Evolutionary conservation across 1,140 invertebrate genomes (phyloP).

Genomic region (Medauroidea extradentata): DNA sequence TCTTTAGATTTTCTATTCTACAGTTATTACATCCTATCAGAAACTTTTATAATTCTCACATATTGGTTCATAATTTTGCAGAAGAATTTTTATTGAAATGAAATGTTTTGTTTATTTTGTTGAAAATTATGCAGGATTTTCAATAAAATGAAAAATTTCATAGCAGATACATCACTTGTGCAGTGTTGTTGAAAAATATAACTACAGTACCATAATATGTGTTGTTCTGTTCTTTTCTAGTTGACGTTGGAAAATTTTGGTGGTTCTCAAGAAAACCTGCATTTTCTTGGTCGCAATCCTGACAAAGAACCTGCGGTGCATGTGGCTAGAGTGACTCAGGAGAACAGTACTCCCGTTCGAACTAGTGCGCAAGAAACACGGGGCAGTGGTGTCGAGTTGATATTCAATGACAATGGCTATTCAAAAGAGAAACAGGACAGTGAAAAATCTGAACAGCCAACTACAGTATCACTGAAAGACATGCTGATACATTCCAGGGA

Average conservation of each 20-base stretch:
- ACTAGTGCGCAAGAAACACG: conserved; percentile 71
- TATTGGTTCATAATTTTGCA: too few relatives aligned
- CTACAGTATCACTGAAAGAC: not conserved
- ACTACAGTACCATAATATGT: too few relatives aligned
- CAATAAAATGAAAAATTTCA: too few relatives aligned
- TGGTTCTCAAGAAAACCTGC: conserved; percentile 72
- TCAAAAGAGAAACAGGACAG: conserved; percentile 22
- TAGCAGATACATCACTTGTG: too few relatives aligned
- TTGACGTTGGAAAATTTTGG: conserved; percentile 90
- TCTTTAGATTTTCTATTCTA: too few relatives aligned
- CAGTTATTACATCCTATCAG: too few relatives aligned
- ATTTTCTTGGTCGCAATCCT: conserved; percentile 62
- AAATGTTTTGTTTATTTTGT: too few relatives aligned
- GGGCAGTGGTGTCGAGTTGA: conserved; percentile 49
- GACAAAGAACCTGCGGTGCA: conserved; percentile 68
- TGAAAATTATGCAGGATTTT: too few relatives aligned
- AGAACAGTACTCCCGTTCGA: conserved; percentile 48
- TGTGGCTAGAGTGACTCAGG: conserved; percentile 32
- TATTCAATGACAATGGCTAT: conserved; percentile 63
- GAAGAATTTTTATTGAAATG: too few relatives aligned
- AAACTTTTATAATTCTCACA: too few relatives aligned
- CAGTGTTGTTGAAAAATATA: too few relatives aligned
- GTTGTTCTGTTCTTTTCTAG: conserved; percentile 49
- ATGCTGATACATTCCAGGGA: conserved; percentile 44
- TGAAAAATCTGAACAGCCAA: not conserved